Base-by-base conservation (phyloP, 2,113 vertebrate genomes). In the Carlito syrichta region DNA sequence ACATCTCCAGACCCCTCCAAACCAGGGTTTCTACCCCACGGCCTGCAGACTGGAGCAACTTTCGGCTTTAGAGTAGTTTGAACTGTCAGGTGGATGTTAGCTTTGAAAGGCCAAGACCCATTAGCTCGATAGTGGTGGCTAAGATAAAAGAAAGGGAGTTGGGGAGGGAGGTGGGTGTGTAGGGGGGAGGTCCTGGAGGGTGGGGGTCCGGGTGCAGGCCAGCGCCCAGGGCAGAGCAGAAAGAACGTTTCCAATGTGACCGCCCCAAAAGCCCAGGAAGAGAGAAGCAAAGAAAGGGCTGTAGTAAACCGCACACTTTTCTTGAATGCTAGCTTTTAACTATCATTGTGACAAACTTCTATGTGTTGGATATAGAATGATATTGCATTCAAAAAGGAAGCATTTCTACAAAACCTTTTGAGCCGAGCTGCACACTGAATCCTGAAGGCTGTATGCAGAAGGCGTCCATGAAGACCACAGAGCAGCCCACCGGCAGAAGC, bases 231-330 rank as follows among this genome's bases (percentile, higher is more conserved):
- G n/a, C n/a, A n/a, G n/a, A n/a, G n/a, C n/a, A 35, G 6, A 22
- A 48, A 63, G 6, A 48, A 48, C 35, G 19, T n/a, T 50, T 35
- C 13, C 48, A 76, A 32, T 38, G 73, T 40, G 35, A n/a, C 19
- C 63, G 68, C n/a, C 83, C 40, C 25, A 8, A 30, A 35, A 35
- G 74, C 32, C 4, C n/a, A 3, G 7, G 1, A 14, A 14, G 19
- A 48, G 8, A 25, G 63, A 35, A 27, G 25, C 66, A 16, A 40
- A 8, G 5, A 20, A 63, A 22, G 14, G 1, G 6, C 38, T 12
- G 7, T 32, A 22, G 0, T 1, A 38, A 48, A n/a, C 13, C 0
- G 16, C 30, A 6, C 0, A 0, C 32, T 5, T 20, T 23, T 32
- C 13, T 38, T 60, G 8, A 5, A 38, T 5, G 0, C 12, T 10